Evolutionary conservation across 2,888 invertebrate species (phyloP).

Genomic region (Penaeus monodon): DNA sequence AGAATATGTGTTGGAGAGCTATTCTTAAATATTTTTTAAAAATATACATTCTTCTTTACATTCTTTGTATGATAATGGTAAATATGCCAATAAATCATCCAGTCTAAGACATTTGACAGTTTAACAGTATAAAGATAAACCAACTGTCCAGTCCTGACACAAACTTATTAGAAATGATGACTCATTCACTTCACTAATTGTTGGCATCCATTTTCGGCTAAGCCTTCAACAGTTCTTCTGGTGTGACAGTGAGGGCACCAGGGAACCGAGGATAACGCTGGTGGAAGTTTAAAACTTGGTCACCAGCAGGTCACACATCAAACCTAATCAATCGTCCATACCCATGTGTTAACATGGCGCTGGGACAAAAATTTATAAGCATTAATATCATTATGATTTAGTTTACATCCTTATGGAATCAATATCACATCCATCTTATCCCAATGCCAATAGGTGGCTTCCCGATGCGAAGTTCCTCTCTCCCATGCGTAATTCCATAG

Average conservation of each 20-base stretch:
- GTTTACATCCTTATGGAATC: background rate
- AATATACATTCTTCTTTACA: no score
- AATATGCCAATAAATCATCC: slow-evolving; percentile 97
- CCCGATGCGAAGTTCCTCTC: no score
- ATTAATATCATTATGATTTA: slow-evolving; percentile 7
- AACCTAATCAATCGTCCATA: slow-evolving; percentile 73
- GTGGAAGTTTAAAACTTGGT: slow-evolving; percentile 87
- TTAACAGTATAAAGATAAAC: background rate
- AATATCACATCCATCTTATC: background rate
- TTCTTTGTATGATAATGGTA: no score
- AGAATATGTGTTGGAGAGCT: no score
- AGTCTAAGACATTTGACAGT: slow-evolving; percentile 69
- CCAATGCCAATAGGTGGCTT: no score
- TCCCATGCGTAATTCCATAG: no score
- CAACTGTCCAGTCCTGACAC: background rate
- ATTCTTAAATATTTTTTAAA: no score
- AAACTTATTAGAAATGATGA: background rate
- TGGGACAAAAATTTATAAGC: slow-evolving; percentile 43
- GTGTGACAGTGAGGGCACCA: slow-evolving; percentile 87
- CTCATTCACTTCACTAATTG: slow-evolving; percentile 79
- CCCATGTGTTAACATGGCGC: slow-evolving; percentile 73
- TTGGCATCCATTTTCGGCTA: slow-evolving; percentile 94
- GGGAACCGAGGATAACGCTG: slow-evolving; percentile 92
- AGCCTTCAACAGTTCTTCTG: slow-evolving; percentile 85
- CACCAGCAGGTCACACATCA: slow-evolving; percentile 73